Conservation (phyloP, 1,140 invertebrate species). For the Homarus americanus region DNA sequence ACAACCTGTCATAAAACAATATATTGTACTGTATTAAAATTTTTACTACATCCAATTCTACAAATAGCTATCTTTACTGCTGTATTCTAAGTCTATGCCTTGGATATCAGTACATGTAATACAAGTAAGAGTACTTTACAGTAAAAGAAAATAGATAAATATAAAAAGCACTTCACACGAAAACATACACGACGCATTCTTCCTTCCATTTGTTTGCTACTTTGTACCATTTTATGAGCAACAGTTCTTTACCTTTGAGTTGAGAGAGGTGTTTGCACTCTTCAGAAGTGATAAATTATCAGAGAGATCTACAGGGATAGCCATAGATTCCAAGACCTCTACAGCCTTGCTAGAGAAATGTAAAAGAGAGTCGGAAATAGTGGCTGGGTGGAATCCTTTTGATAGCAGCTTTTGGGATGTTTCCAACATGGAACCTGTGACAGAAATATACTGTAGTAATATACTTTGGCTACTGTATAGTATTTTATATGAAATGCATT, state of each 20-base stretch:
- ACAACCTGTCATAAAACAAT: slow-evolving; percentile 84
- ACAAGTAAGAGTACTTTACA: too few relatives aligned
- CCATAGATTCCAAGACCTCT: slow-evolving; percentile 91
- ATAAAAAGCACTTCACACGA: too few relatives aligned
- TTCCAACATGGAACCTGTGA: slow-evolving; percentile 94
- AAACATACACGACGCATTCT: too few relatives aligned
- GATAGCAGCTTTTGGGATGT: slow-evolving; percentile 94
- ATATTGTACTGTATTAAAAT: neutral
- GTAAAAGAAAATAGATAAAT: too few relatives aligned
- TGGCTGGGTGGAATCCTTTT: slow-evolving; percentile 98
- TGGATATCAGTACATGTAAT: too few relatives aligned
- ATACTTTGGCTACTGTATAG: neutral
- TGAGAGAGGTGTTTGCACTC: slow-evolving; percentile 97
- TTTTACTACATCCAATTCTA: too few relatives aligned
- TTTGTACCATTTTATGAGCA: too few relatives aligned
- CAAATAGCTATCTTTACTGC: too few relatives aligned
- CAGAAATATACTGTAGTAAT: neutral
- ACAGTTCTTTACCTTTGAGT: slow-evolving; percentile 95
- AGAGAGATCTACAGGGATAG: slow-evolving; percentile 90
- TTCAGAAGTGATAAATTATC: slow-evolving; percentile 94
- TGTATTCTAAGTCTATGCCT: too few relatives aligned
- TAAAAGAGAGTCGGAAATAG: slow-evolving; percentile 98
- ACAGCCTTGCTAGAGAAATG: slow-evolving; percentile 91
- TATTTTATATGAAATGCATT: neutral
- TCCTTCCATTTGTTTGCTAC: too few relatives aligned